These are phyloP conservation scores for Todiramphus chloris DNA, from an alignment of 2,113 vertebrate genomes.

Conservation along the genomic window DNA sequence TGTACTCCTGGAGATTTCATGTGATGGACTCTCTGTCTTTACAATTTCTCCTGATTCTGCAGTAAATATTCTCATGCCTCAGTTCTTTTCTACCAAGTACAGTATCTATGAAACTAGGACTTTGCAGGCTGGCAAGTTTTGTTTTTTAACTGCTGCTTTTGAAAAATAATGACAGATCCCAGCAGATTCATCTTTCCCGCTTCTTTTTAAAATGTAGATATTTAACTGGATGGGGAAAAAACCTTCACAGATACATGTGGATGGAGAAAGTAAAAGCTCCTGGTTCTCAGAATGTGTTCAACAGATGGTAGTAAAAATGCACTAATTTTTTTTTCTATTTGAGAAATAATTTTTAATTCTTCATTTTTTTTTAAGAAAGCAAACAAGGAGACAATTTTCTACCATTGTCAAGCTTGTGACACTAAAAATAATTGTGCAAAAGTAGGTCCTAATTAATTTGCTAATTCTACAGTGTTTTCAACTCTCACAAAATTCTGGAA, in stretches of 20 bases:
- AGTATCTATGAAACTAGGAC: neutral
- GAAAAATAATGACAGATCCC: neutral
- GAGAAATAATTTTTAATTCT: neutral
- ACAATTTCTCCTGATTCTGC: neutral
- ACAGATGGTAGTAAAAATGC: neutral
- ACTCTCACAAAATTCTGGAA: neutral
- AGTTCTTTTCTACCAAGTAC: neutral
- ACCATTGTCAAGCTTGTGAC: neutral
- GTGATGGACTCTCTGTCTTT: neutral
- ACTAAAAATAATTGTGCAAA: neutral
- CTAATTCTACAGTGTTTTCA: neutral
- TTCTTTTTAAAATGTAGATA: neutral
- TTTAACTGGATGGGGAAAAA: neutral
- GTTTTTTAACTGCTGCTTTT: neutral
- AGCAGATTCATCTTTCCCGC: neutral
- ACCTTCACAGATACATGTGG: neutral
- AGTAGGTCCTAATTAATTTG: neutral
- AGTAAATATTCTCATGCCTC: neutral
- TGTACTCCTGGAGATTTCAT: neutral
- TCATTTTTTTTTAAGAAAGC: neutral
- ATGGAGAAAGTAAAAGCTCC: neutral
- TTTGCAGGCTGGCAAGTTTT: neutral
- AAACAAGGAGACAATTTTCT: neutral
- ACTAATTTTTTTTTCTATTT: neutral
- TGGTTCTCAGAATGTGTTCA: neutral